Evolutionary conservation across 2,888 invertebrate species (phyloP).

Genomic region (Lydus trimaculatus): DNA sequence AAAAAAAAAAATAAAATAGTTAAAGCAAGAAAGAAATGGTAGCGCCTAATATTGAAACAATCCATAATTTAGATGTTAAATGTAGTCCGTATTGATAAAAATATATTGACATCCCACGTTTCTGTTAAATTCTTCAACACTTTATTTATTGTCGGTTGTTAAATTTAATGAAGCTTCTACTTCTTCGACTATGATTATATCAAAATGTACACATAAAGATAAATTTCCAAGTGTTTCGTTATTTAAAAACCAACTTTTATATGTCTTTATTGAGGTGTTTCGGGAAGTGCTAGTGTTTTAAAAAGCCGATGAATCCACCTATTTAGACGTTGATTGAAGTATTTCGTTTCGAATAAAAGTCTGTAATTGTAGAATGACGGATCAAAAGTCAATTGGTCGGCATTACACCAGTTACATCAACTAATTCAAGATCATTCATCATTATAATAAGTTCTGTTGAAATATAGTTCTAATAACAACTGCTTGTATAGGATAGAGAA

Average conservation of each 20-base stretch:
- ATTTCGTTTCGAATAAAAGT: background rate
- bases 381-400: constrained; percentile 41
- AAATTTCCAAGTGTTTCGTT: background rate
- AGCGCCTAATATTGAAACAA: constrained; percentile 22
- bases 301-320: background rate
- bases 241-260: background rate
- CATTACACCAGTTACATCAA: constrained; percentile 35
- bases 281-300: background rate
- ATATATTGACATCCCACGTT: constrained; percentile 26
- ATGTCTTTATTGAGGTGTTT: background rate
- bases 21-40: constrained; percentile 16
- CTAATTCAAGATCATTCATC: constrained; percentile 43
- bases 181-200: constrained; percentile 18
- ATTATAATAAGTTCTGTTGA: constrained; percentile 26
- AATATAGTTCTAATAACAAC: constrained; percentile 19
- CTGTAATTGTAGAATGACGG: constrained; percentile 35
- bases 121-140: constrained; percentile 17
- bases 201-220: constrained; percentile 7
- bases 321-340: background rate
- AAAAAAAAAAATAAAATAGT: background rate
- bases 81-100: constrained; percentile 23
- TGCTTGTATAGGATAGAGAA: no score
- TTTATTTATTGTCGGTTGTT: constrained; percentile 27
- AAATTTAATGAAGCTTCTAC: constrained; percentile 28
- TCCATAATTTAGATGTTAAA: constrained; percentile 32